phyloP scores from a whole-genome alignment of 2,797 vertebrate species.

The Tenualosa thibaudeaui region DNA sequence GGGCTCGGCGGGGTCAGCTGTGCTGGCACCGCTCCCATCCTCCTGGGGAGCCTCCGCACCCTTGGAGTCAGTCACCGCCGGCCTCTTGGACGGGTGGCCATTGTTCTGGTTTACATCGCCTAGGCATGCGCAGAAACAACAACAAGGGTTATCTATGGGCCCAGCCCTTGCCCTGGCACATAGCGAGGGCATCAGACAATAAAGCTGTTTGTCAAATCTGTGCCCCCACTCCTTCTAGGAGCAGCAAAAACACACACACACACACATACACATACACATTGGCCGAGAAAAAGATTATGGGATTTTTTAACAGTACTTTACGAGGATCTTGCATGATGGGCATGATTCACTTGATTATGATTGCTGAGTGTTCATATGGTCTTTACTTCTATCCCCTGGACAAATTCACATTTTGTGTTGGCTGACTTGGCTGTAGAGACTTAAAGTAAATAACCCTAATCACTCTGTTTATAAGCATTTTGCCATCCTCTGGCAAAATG shows the following conservation, averaged over 20 bases:
- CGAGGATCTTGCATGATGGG: neutral
- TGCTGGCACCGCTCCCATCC: constrained; percentile 81
- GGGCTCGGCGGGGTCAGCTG: constrained; percentile 82
- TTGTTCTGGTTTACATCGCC: constrained; percentile 93
- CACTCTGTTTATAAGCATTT: neutral
- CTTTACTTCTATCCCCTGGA: neutral
- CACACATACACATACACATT: constrained; percentile 4
- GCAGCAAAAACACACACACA: constrained; percentile 28
- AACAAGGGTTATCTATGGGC: constrained; percentile 92
- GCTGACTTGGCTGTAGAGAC: neutral
- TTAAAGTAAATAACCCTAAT: neutral
- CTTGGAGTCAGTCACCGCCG: constrained; percentile 93
- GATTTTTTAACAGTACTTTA: constrained; percentile 3
- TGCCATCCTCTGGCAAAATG: neutral
- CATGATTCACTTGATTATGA: neutral
- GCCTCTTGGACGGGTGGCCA: constrained; percentile 86
- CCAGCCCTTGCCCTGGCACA: constrained; percentile 73
- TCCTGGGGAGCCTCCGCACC: constrained; percentile 78
- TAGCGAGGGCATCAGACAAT: constrained; percentile 78
- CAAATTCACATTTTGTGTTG: too few relatives aligned
- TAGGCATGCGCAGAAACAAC: constrained; percentile 90
- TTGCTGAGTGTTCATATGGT: neutral
- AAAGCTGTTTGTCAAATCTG: constrained; percentile 58
- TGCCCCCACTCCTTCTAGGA: constrained; percentile 56
- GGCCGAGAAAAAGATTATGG: neutral